Evolutionary conservation across 2,113 vertebrate genomes (phyloP), one percentile per base, ranked within the genome.

Genomic region (Neomonachus schauinslandi): DNA sequence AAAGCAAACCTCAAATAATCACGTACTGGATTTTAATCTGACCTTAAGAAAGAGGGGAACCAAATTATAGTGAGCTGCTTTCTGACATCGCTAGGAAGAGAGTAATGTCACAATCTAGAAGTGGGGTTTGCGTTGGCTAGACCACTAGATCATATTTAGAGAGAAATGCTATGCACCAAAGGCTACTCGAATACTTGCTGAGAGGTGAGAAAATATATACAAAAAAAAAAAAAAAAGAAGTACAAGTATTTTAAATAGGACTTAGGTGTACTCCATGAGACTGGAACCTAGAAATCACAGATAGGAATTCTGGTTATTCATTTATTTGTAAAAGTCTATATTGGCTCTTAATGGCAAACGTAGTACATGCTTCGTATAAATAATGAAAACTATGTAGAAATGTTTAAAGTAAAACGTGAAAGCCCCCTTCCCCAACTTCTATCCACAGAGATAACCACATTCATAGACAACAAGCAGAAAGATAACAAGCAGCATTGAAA

Each of bases 1-100:
- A 96, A 98, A 86, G 98, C 88, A 94, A 96, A 98, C 90, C 46
- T 94, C 39, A 39, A 92, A 94, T 95, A 97, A 97, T 98, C 97
- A 97, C 85, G 95, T 98, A 33, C 93, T 55, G 0, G 87, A 76
- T 97, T 98, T 98, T 98, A 96, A 97, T 98, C 97, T 98, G 98
- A 98, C 89, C 87, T 98, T 49, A 76, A 59, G 86, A 97, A 92
- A 97, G 95, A 97, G 53, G 96, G 85, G 97, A 82, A 94, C 91
- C 74, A 96, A 97, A 98, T 97, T 95, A 94, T 28, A 97, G 94
- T 93, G 91, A 91, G 46, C 31, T 98, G 74, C 84, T 96, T 98
- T 94, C 72, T 97, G 87, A 98, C 93, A 91, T 65, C 82, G 97
- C 65, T 21, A 93, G 82, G 80, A 97, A 80, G 77, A 85, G 93